Percentiles rank a stretch among this genome's conserved stretches.
Conservation (phyloP, 2,888 invertebrate species). For the Alsophila aescularia region DNA sequence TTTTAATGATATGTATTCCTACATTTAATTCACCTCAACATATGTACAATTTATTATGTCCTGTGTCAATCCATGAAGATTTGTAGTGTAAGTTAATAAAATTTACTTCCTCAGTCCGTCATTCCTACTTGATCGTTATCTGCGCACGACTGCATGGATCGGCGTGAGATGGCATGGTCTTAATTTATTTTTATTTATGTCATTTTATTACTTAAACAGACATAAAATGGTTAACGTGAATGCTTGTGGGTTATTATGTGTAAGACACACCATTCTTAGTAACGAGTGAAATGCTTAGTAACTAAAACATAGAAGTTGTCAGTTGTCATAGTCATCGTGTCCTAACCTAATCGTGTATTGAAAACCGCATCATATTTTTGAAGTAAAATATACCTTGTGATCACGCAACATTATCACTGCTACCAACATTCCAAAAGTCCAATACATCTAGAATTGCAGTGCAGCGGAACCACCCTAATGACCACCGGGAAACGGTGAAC, state of each 20-base stretch:
- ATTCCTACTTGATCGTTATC: conserved; percentile 1
- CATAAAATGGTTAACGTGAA: not conserved
- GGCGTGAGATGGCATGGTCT: not conserved
- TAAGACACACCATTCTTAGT: too few species aligned
- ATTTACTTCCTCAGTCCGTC: not conserved
- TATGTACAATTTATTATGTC: not conserved
- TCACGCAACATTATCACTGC: not conserved
- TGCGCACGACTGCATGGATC: conserved; percentile 6
- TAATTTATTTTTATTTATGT: conserved; percentile 1
- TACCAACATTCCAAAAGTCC: not conserved
- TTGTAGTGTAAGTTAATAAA: not conserved
- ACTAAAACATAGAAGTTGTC: too few species aligned
- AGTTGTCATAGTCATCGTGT: too few species aligned
- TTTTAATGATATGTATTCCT: too few species aligned
- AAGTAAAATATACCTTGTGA: too few species aligned
- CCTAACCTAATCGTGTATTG: too few species aligned
- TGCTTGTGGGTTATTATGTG: not conserved
- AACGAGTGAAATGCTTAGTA: too few species aligned
- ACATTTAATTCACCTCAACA: too few species aligned
- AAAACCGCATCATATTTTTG: too few species aligned
- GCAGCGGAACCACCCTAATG: not conserved
- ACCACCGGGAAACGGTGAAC: not conserved
- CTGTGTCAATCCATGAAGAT: not conserved
- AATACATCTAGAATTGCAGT: not conserved
- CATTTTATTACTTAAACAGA: conserved; percentile 5